Conservation (phyloP, 2,888 invertebrate species). For the Brachyopa scutellaris region DNA sequence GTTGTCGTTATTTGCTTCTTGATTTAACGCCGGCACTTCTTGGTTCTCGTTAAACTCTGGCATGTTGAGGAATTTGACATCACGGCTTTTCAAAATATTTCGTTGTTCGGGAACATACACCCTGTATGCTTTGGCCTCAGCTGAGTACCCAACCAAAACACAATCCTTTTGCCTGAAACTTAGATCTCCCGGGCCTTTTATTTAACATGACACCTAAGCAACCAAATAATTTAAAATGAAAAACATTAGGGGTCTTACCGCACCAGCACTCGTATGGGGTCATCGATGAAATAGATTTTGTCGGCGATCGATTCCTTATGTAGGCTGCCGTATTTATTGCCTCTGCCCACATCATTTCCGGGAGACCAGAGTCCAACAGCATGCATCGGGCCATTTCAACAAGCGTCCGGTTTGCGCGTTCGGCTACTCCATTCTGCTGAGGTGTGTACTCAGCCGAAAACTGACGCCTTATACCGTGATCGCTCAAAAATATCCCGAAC, state of each 20-base stretch:
- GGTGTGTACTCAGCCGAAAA: slow-evolving; percentile 28
- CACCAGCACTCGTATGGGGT: slow-evolving; percentile 65
- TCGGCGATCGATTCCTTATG: slow-evolving; percentile 32
- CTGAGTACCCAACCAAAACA: slow-evolving; percentile 16
- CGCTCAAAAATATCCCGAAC: background rate
- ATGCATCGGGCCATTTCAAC: slow-evolving; percentile 74
- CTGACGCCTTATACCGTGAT: slow-evolving; percentile 10
- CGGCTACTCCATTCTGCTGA: slow-evolving; percentile 28
- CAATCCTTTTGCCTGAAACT: slow-evolving; percentile 18
- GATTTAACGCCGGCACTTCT: background rate
- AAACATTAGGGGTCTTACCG: slow-evolving; percentile 27
- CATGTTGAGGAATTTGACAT: slow-evolving; percentile 13
- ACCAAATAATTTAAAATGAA: slow-evolving; percentile 11
- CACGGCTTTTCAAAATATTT: slow-evolving; percentile 11
- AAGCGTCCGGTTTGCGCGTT: slow-evolving; percentile 7
- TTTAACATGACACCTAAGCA: slow-evolving; percentile 19
- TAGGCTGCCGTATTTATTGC: slow-evolving; percentile 25
- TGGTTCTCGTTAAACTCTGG: too few relatives aligned
- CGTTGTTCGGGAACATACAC: slow-evolving; percentile 15
- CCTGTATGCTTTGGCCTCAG: slow-evolving; percentile 16
- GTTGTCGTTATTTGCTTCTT: background rate
- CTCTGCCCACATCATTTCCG: slow-evolving; percentile 68
- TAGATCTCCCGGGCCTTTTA: too few relatives aligned
- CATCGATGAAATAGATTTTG: slow-evolving; percentile 3
- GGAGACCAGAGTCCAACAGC: slow-evolving; percentile 69